Conservation (phyloP, 2,113 vertebrate species). For the Caretta caretta region DNA sequence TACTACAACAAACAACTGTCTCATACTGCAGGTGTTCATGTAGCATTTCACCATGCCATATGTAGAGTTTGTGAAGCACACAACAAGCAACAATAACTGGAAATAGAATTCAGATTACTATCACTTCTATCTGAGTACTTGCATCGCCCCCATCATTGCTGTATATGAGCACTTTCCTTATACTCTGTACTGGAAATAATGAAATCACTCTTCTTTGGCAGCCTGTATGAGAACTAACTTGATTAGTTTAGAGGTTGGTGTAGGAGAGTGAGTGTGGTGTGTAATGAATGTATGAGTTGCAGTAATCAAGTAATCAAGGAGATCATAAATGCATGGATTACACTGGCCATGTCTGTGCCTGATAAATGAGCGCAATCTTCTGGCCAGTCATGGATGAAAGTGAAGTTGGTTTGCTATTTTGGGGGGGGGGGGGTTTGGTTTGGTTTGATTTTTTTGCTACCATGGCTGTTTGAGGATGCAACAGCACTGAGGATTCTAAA, state of each 20-base stretch:
- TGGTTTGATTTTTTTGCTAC: too few species aligned
- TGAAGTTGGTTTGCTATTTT: too few species aligned
- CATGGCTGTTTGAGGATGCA: too few species aligned
- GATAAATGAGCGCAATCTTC: too few species aligned
- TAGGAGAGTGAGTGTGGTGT: background rate
- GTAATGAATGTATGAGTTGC: background rate
- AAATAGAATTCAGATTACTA: background rate
- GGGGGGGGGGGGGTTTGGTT: fast-evolving
- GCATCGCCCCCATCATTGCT: background rate
- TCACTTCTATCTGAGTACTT: background rate
- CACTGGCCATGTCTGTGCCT: too few species aligned
- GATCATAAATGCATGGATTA: too few species aligned
- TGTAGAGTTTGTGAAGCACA: fast-evolving
- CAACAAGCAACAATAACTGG: background rate
- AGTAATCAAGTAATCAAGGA: too few species aligned
- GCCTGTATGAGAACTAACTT: background rate
- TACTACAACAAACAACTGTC: too few species aligned
- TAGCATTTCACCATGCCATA: background rate
- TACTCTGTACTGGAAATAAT: background rate
- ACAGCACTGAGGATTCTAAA: too few species aligned
- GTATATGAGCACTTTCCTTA: background rate
- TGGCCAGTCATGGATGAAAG: too few species aligned
- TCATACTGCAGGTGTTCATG: background rate
- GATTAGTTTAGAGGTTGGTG: background rate
- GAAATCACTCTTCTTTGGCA: background rate